Conservation (phyloP, 2,888 invertebrate species). For the Orthosia gracilis region DNA sequence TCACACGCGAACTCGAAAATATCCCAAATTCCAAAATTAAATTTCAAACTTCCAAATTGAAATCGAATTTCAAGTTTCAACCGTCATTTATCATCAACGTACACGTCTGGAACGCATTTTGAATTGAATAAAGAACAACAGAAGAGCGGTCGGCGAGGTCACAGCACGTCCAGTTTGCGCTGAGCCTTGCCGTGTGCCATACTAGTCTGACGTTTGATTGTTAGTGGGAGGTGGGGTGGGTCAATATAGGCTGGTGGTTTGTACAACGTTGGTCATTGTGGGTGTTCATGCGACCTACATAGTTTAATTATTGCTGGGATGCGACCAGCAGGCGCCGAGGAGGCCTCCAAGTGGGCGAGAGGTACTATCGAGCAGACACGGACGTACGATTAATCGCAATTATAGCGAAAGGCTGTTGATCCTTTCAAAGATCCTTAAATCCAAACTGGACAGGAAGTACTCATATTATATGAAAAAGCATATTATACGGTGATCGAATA, state of each 20-base stretch:
- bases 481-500: no score
- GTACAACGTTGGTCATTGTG: conserved; percentile 83
- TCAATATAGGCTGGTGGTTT: conserved; percentile 73
- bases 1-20: conserved; percentile 54
- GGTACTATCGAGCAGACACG: conserved; percentile 75
- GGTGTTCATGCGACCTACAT: conserved; percentile 89
- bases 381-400: conserved; percentile 46
- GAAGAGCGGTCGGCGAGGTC: conserved; percentile 82
- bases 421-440: conserved; percentile 20
- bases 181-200: conserved; percentile 72
- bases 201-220: conserved; percentile 71
- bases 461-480: no score
- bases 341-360: conserved; percentile 83
- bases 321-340: conserved; percentile 87
- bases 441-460: background rate
- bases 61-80: conserved; percentile 68
- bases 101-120: conserved; percentile 80
- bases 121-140: conserved; percentile 86
- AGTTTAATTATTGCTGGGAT: conserved; percentile 88
- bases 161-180: conserved; percentile 72
- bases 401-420: conserved; percentile 35
- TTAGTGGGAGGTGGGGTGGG: conserved; percentile 76
- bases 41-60: conserved; percentile 64
- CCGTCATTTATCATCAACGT: conserved; percentile 72
- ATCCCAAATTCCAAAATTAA: conserved; percentile 56